phyloP scores from a whole-genome alignment of 2,888 invertebrate species.

The Allygus modestus region DNA sequence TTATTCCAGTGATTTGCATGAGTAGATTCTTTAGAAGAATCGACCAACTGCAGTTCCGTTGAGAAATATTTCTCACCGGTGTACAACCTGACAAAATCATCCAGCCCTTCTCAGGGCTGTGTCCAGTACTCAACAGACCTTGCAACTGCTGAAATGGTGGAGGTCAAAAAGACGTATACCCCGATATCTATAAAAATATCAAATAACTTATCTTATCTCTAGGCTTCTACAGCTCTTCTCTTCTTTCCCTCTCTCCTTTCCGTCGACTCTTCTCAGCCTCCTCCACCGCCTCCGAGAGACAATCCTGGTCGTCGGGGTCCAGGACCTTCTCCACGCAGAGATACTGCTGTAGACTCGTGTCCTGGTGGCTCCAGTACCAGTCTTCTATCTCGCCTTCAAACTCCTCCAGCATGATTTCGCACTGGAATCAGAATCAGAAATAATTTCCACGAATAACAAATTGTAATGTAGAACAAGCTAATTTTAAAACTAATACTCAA shows the following conservation, averaged over 20 bases:
- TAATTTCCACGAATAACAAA: slow-evolving; percentile 32
- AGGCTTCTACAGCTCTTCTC: too few species aligned
- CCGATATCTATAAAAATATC: too few species aligned
- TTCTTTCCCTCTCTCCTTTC: not conserved
- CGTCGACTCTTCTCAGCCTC: slow-evolving; percentile 6
- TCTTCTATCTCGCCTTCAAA: slow-evolving; percentile 92
- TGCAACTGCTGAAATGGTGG: too few species aligned
- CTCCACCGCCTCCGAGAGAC: slow-evolving; percentile 79
- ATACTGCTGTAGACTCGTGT: slow-evolving; percentile 82
- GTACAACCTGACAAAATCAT: too few species aligned
- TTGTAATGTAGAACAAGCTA: not conserved
- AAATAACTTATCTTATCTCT: too few species aligned
- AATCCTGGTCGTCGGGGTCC: slow-evolving; percentile 81
- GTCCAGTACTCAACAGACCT: too few species aligned
- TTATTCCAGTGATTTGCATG: too few species aligned
- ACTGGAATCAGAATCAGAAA: slow-evolving; percentile 76
- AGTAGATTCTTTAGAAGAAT: too few species aligned
- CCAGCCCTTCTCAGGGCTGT: too few species aligned
- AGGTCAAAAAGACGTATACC: too few species aligned
- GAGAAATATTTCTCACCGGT: too few species aligned
- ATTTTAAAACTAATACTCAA: not conserved
- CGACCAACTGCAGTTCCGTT: too few species aligned
- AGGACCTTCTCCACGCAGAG: slow-evolving; percentile 88
- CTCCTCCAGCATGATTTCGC: slow-evolving; percentile 91
- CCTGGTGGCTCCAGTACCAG: slow-evolving; percentile 94